Evolutionary conservation across 2,888 invertebrate species (phyloP), one percentile per base, ranked within the genome.

Genomic region (Odontothrips loti): DNA sequence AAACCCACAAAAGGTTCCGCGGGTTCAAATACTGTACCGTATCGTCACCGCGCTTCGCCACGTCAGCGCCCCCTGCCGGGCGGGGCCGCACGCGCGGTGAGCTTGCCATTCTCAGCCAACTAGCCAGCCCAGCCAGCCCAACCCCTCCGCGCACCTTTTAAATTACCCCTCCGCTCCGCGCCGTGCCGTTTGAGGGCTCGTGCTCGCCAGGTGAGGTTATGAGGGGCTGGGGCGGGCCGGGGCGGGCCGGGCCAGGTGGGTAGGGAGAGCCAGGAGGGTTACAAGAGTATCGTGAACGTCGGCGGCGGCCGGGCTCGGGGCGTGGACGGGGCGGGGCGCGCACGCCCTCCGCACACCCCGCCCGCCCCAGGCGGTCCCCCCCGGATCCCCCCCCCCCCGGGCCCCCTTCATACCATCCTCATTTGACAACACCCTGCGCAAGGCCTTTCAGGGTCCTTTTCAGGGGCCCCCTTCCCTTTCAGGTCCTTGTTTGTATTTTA

Each of bases 401-500:
- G 3, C 2, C 34, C 34, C 34, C 34, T 6, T 43, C 34, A 43
- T 43, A 43, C 27, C 68, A 75, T 27, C 68, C 68, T 23, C 23
- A 68, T 68, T 23, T 68, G 68, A 68, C 68, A 68, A 68, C 68
- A 68, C 68, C 68, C 68, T 8, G 68, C 23, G 68, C 27, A 6
- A 9, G 58, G 11, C 17, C 58, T 17, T 58, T 58, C 58, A 58
- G 58, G 6, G 34, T 6, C 34, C 6, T 43, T 43, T 43, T 9
- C 11, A 11, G 10, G 58, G 58, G 58, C 15, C 34, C 34, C 34
- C 34, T 43, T 43, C 51, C 58, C 27, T 75, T 75, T 75, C 68
- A 75, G 68, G 27, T 27, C 23, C 68, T 75, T 75, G 68, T 75
- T 75, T 75, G 68, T 75, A 75, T 75, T 75, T 75, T 75, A 75